phyloP scores from a whole-genome alignment of 1,140 invertebrate species.

The Solen grandis region DNA sequence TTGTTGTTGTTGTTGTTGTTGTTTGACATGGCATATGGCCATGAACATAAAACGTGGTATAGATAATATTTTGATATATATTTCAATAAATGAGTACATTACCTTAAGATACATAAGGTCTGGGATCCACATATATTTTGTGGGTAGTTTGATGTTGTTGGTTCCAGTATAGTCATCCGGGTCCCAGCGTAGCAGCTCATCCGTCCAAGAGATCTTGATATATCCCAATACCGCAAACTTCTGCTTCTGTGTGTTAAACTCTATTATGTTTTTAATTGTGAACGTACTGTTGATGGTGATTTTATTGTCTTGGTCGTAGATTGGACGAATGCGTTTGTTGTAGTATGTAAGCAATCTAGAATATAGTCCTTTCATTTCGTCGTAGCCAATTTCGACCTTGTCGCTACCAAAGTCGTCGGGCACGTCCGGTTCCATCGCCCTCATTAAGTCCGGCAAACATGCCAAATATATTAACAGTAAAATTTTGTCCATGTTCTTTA shows the following conservation, averaged over 20 bases:
- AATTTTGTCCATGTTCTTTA: too few species aligned
- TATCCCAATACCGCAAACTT: not conserved
- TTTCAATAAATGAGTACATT: too few species aligned
- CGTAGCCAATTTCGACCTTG: too few species aligned
- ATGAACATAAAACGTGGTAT: too few species aligned
- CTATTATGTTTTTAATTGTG: not conserved
- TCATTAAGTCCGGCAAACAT: too few species aligned
- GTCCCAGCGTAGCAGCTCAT: not conserved
- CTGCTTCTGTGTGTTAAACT: not conserved
- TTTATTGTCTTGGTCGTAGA: not conserved
- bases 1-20: too few species aligned
- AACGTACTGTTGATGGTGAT: not conserved
- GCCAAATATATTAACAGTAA: too few species aligned
- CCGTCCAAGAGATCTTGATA: not conserved
- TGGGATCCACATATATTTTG: not conserved
- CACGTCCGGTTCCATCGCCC: too few species aligned
- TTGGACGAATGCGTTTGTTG: not conserved
- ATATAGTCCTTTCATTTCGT: too few species aligned
- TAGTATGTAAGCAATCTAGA: not conserved
- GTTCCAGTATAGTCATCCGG: not conserved
- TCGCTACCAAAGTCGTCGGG: too few species aligned
- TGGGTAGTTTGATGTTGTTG: not conserved
- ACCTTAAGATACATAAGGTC: not conserved
- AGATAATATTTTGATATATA: too few species aligned
- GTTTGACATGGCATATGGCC: too few species aligned